These are phyloP conservation scores for Cossypha niveicapilla DNA, from an alignment of 2,797 vertebrate genomes.

Conservation along the genomic window DNA sequence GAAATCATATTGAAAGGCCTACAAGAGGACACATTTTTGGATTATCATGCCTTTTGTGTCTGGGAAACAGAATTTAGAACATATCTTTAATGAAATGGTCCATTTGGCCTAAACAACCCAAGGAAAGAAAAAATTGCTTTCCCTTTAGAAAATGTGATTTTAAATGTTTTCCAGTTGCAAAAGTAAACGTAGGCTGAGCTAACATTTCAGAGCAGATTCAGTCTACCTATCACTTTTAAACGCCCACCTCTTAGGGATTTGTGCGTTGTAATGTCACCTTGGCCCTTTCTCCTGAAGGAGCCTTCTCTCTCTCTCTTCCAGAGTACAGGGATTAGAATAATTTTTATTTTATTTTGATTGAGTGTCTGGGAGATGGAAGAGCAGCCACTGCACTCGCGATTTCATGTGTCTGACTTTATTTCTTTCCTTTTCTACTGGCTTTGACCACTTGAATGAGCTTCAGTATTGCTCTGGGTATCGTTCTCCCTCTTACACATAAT, in stretches of 20 bases:
- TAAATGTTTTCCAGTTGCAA: not conserved
- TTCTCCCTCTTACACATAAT: not conserved
- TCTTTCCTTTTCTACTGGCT: not conserved
- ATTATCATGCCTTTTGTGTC: not conserved
- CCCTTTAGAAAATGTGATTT: not conserved
- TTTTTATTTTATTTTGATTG: not conserved
- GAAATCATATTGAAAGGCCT: not conserved
- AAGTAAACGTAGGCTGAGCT: not conserved
- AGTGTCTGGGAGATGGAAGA: not conserved
- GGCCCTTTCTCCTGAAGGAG: not conserved
- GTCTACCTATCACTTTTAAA: not conserved
- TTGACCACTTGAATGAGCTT: not conserved
- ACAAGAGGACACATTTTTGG: not conserved
- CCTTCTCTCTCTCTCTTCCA: not conserved
- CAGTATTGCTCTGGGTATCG: not conserved
- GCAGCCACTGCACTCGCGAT: not conserved
- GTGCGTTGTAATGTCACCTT: not conserved
- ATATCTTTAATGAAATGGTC: not conserved
- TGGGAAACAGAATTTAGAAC: not conserved
- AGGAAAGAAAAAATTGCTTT: not conserved
- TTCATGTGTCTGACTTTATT: not conserved
- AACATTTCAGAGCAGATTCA: not conserved
- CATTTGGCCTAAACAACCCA: not conserved
- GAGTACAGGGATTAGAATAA: not conserved
- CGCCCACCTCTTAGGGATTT: not conserved